Conservation (phyloP, 2,797 vertebrate species). For the Furcifer pardalis region DNA sequence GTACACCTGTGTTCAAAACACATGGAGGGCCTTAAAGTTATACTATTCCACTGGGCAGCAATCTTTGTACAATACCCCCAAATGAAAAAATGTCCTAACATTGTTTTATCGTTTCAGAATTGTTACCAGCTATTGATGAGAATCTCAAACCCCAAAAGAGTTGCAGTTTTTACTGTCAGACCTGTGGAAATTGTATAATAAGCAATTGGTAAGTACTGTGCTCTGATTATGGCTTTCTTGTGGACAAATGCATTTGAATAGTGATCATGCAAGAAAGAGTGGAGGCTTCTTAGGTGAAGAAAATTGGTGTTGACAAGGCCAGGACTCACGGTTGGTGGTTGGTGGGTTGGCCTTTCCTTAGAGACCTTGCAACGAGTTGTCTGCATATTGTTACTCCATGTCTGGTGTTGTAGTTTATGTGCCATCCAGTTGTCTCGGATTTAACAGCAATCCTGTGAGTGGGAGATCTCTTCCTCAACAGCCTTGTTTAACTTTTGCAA, state of each 20-base stretch:
- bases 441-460: too few species aligned
- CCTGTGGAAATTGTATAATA: constrained; percentile 83
- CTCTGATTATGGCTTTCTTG: constrained; percentile 5
- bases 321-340: background rate
- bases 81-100: too few species aligned
- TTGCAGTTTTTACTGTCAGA: constrained; percentile 88
- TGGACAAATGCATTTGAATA: background rate
- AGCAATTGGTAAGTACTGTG: constrained; percentile 84
- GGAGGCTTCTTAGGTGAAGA: background rate
- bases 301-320: background rate
- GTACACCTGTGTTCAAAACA: too few species aligned
- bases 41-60: too few species aligned
- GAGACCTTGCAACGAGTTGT: constrained; percentile 7
- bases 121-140: constrained; percentile 73
- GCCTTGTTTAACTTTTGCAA: too few species aligned
- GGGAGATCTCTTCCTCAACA: too few species aligned
- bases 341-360: background rate
- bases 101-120: constrained; percentile 80
- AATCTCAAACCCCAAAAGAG: constrained; percentile 76
- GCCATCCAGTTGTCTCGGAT: too few species aligned
- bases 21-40: too few species aligned
- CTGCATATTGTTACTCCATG: background rate
- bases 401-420: too few species aligned
- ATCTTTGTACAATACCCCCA: too few species aligned
- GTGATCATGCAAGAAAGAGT: background rate